Evolutionary conservation across 2,797 vertebrate species (phyloP), one percentile per base, ranked within the genome.

Genomic region (Xiphorhynchus erythropygius): DNA sequence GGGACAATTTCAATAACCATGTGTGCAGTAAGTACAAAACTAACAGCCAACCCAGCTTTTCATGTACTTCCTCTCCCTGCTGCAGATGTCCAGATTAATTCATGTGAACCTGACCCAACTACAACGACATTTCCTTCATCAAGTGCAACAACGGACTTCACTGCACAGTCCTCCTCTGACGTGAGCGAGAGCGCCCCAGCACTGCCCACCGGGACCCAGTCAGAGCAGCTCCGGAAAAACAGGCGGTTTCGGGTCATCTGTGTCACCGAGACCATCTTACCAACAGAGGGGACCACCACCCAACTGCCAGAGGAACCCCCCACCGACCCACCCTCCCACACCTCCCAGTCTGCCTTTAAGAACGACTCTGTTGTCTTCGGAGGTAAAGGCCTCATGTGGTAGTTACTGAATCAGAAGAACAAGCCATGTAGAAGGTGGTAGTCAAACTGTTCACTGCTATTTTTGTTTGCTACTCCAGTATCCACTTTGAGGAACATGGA

Each of bases 21-120:
- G 16, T 25, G 24, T 50, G 44, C 68, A 35, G 5, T 56, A 79
- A 63, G 35, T 44, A 81, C 28, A 85, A 78, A 85, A 47, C 25
- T 44, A 59, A 24, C 30, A 56, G 17, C 42, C 35, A 79, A 35
- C 33, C 47, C 18, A 90, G 64, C 9, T 84, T 41, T 59, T 27
- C 18, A 75, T 4, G 6, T 24, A 55, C 93, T 94, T 94, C 32
- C 81, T 69, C 82, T 71, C 81, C 33, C 65, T 65, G 28, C 35
- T 75, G 75, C 94, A 98, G 98, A 98, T 92, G 90, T 42, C 46
- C 92, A 94, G 64, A 92, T 97, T 69, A 97, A 98, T 91, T 98
- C 98, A 2, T 98, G 98, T 84, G 27, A 93, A 53, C 97, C 98
- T 50, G 97, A 98, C 55, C 92, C 89, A 77, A 53, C 56, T 39